Evolutionary conservation across 1,140 invertebrate species (phyloP), one percentile per base, ranked within the genome.

Genomic region (Pinna nobilis): DNA sequence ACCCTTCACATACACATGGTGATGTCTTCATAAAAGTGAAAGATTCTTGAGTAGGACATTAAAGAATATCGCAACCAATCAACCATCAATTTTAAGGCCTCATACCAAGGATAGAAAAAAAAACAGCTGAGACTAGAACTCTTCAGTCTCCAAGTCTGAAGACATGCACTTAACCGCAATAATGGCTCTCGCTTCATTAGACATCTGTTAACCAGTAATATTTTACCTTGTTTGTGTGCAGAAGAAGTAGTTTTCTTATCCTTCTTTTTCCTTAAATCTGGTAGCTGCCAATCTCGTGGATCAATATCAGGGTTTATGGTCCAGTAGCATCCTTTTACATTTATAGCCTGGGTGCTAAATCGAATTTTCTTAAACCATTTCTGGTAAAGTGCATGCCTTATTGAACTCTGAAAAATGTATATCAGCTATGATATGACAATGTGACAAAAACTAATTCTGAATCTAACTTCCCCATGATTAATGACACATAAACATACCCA

Each of bases 241-340:
- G 25, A 7, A 28, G 18, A 28, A 28, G 50, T 15, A 28, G 44
- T n/a, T 7, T 49, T 23, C 4, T 7, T 49, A 23, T 49, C 11
- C 11, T 7, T 49, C 23, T 94, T 96, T 80, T 67, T 55, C 47
- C 23, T 47, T 47, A 18, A 18, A 13, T 2, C 30, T n/a, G 30
- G 30, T 11, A 9, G 11, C 30, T 18, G 33, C 11, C 4, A 18
- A n/a, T 15, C 37, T 35, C 30, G 55, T 20, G 32, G 55, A 7
- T 68, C 66, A 74, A 50, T 57, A 33, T 59, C 71, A 57, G 28
- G 72, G 55, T 84, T 84, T 5, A 85, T 81, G 5, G 77, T 67
- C 84, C 84, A 86, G 47, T 79, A 86, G 59, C 82, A 85, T 11
- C 84, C 84, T 70, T 83, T 84, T 53, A 67, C 78, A 49, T 61